phyloP scores from a whole-genome alignment of 1,140 invertebrate species.

The Drosophila sulfurigaster region DNA sequence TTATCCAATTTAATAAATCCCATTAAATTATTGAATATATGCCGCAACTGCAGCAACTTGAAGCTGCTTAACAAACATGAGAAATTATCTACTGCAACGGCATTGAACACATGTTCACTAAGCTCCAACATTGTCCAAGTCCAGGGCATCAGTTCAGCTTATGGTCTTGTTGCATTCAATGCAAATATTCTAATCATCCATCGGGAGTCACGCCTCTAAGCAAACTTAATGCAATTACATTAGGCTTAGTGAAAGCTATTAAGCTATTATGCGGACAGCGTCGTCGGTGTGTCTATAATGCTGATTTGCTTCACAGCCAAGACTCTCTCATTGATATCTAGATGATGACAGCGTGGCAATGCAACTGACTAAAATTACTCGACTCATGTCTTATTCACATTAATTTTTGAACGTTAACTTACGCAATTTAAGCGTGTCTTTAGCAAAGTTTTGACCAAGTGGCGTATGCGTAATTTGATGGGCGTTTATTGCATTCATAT shows the following conservation, averaged over 20 bases:
- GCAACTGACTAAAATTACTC: neutral
- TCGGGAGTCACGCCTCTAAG: neutral
- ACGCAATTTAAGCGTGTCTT: too few relatives aligned
- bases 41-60: slow-evolving; percentile 2
- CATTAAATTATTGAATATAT: neutral
- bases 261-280: neutral
- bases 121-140: neutral
- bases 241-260: slow-evolving; percentile 1
- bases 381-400: neutral
- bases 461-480: too few relatives aligned
- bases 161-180: neutral
- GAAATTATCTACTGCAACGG: slow-evolving; percentile 26
- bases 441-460: too few relatives aligned
- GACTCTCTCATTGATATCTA: neutral
- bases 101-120: neutral
- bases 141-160: neutral
- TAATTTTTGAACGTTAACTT: neutral
- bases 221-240: slow-evolving; percentile 10
- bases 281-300: neutral
- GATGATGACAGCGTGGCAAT: neutral
- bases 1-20: slow-evolving; percentile 19
- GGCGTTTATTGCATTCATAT: too few relatives aligned
- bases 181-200: neutral
- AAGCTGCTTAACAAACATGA: slow-evolving; percentile 22
- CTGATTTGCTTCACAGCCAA: neutral